Evolutionary conservation across 1,140 invertebrate genomes (phyloP).

Genomic region (Pissodes strobi): DNA sequence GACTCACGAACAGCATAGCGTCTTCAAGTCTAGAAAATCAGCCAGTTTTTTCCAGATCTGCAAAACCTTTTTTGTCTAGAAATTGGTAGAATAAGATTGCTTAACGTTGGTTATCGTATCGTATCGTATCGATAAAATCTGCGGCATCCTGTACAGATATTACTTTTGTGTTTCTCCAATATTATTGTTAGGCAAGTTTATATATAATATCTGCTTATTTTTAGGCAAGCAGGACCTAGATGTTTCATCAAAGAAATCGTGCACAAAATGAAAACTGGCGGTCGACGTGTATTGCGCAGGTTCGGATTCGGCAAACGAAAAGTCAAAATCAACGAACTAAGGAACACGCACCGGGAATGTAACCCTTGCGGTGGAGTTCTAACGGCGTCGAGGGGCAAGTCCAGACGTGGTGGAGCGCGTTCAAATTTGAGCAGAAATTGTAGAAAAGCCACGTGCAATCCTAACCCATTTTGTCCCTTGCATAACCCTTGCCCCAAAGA

Average conservation of each 20-base stretch:
- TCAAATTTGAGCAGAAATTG: not conserved
- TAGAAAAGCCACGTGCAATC: not conserved
- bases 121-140: no score
- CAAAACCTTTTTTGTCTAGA: no score
- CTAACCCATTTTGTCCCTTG: not conserved
- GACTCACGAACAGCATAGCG: not conserved
- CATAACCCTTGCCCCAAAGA: not conserved
- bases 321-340: slow-evolving; percentile 14
- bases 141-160: no score
- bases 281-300: not conserved
- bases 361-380: not conserved
- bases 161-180: not conserved
- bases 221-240: slow-evolving; percentile 8
- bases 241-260: slow-evolving; percentile 15
- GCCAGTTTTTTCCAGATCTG: no score
- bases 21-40: no score
- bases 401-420: not conserved
- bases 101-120: no score
- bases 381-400: not conserved
- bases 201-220: not conserved
- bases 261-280: slow-evolving; percentile 1
- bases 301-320: slow-evolving; percentile 5
- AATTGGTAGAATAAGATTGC: no score
- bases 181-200: not conserved
- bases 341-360: not conserved